phyloP scores from a whole-genome alignment of 1,140 invertebrate species.

The Drosophila navojoa region DNA sequence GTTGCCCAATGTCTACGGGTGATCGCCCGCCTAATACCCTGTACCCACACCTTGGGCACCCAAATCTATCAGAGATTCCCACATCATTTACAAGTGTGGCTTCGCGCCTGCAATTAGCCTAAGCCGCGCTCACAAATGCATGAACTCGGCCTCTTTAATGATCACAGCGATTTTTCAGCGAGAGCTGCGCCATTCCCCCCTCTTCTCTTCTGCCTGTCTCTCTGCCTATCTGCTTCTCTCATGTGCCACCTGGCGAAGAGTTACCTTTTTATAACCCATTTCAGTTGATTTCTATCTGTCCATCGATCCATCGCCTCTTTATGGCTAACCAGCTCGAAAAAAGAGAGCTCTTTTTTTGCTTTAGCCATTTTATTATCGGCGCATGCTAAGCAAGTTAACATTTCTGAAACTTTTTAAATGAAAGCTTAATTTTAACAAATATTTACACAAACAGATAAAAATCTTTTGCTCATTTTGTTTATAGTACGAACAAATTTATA shows the following conservation, averaged over 20 bases:
- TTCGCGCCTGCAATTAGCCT: neutral
- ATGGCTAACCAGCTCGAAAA: neutral
- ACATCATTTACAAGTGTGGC: neutral
- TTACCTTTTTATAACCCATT: too few relatives aligned
- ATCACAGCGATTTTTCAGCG: too few relatives aligned
- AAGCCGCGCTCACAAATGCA: too few relatives aligned
- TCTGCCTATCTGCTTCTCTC: too few relatives aligned
- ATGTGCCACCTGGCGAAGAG: too few relatives aligned
- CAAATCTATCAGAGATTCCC: neutral
- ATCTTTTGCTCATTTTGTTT: slow-evolving; percentile 73
- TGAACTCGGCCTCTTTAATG: too few relatives aligned
- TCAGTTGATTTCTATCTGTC: too few relatives aligned
- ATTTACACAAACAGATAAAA: slow-evolving; percentile 77
- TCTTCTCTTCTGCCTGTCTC: too few relatives aligned
- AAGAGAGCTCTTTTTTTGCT: too few relatives aligned
- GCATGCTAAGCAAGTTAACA: slow-evolving; percentile 25
- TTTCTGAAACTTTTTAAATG: slow-evolving; percentile 70
- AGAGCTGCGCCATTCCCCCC: too few relatives aligned
- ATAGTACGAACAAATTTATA: slow-evolving; percentile 77
- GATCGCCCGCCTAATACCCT: slow-evolving; percentile 4
- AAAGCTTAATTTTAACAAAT: slow-evolving; percentile 80
- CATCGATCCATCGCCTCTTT: too few relatives aligned
- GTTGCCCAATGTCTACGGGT: neutral
- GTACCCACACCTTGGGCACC: neutral
- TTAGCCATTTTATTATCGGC: neutral